These are phyloP conservation scores for Enteromius fasciolatus DNA, from an alignment of 2,797 vertebrate species.

Conservation along the genomic window DNA sequence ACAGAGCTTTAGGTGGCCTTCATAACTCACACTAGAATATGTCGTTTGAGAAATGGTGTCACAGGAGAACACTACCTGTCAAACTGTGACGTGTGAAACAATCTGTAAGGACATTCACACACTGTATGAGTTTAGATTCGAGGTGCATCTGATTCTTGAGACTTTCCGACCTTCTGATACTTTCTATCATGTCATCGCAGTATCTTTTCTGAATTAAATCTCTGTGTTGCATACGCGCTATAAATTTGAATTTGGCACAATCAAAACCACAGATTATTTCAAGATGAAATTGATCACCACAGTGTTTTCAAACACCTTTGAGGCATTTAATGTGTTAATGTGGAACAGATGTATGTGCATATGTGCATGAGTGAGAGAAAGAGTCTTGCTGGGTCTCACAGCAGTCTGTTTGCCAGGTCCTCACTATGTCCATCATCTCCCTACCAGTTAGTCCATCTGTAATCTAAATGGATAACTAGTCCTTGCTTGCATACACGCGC, in stretches of 20 bases:
- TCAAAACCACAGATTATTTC: conserved; percentile 46
- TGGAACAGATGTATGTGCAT: conserved; percentile 46
- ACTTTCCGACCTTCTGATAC: neutral
- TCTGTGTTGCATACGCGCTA: conserved; percentile 7
- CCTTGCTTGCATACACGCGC: neutral
- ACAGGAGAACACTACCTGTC: conserved; percentile 24
- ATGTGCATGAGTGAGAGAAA: conserved; percentile 18
- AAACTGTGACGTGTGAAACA: conserved; percentile 38
- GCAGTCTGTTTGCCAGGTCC: conserved; percentile 35
- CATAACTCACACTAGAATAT: conserved; percentile 28
- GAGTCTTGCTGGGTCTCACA: conserved; percentile 29
- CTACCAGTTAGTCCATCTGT: conserved; percentile 18
- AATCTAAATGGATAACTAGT: neutral
- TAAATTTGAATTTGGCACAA: conserved; percentile 26
- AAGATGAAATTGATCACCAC: conserved; percentile 43
- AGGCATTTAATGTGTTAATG: conserved; percentile 53
- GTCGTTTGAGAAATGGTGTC: conserved; percentile 28
- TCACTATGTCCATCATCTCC: conserved; percentile 23
- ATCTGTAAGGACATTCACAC: conserved; percentile 24
- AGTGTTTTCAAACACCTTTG: conserved; percentile 48
- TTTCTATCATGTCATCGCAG: neutral
- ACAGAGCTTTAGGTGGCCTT: conserved; percentile 41
- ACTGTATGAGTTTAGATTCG: conserved; percentile 12
- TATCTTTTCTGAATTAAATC: conserved; percentile 30
- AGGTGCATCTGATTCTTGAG: neutral